A percentile compares a stretch with the other conserved stretches of the same genome.
These are phyloP conservation scores for Toxotes lorentzi DNA, from an alignment of 2,797 vertebrate species.

Conservation along the genomic window DNA sequence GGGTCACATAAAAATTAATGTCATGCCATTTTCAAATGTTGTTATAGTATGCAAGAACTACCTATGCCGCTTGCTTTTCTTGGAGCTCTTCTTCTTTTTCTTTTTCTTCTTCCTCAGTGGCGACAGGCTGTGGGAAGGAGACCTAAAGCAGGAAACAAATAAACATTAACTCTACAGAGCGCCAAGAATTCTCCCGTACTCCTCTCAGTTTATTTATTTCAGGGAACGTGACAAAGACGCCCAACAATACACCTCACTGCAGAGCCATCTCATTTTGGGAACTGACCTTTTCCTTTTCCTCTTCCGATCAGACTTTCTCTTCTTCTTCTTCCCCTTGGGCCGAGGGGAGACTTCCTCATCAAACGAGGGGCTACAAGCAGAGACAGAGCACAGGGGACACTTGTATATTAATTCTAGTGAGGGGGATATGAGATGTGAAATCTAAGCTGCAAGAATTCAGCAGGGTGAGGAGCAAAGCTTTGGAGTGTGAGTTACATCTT, in stretches of 20 bases:
- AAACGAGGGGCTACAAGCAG: constrained; percentile 80
- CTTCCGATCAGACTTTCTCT: constrained; percentile 93
- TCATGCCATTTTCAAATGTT: background rate
- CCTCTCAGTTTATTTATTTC: constrained; percentile 16
- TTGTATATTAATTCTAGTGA: background rate
- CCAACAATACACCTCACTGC: background rate
- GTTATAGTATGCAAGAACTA: constrained; percentile 61
- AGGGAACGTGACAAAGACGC: constrained; percentile 9
- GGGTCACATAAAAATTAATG: constrained; percentile 23
- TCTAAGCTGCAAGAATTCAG: constrained; percentile 2
- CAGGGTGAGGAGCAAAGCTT: background rate
- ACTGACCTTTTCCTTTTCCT: constrained; percentile 92
- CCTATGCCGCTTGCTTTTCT: constrained; percentile 94
- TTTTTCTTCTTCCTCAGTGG: constrained; percentile 96
- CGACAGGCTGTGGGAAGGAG: constrained; percentile 91
- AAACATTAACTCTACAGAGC: constrained; percentile 20
- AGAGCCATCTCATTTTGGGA: constrained; percentile 27
- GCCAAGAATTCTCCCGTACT: background rate
- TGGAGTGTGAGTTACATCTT: background rate
- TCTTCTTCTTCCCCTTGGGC: constrained; percentile 92
- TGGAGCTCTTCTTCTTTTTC: constrained; percentile 97
- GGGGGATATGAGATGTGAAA: constrained; percentile 4
- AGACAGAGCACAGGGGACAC: constrained; percentile 24
- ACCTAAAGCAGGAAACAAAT: constrained; percentile 79
- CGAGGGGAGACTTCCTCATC: constrained; percentile 79